Base-by-base conservation (phyloP, 2,797 vertebrate genomes). In the Saxicola maurus region DNA sequence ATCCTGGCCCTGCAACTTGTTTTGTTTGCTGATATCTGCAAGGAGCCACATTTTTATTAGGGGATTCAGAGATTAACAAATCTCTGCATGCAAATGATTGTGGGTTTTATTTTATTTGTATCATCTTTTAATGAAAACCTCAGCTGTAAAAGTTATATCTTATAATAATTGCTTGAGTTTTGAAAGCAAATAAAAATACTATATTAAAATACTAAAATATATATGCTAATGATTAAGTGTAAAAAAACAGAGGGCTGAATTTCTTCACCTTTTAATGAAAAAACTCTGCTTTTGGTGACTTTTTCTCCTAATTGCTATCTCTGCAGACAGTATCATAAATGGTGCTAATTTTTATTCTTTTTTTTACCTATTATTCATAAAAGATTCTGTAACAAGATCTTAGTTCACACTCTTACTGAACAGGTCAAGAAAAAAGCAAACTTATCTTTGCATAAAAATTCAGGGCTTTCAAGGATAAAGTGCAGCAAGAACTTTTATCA, bases 281-380 rank as follows among this genome's bases (percentile, higher is more conserved):
- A 69, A 72, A 0, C 3, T n/a, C 17, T 31, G 15, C 0, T 82
- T 69, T 75, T 57, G 27, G 5, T 69, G 27, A 17, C 15, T 49
- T 51, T 69, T 52, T 35, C 40, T 57, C 57, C 30, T n/a, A 24
- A 59, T 43, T 67, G 8, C 17, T 13, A 19, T 19, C 66, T 86
- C 76, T 65, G 43, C 13, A 33, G 25, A 38, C 4, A 62, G 31
- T 9, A 23, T 24, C 0, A 0, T 6, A 37, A 19, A 17, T 13
- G 8, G 16, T 53, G 16, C 9, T 46, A 24, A 10, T 11, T 7
- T 27, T 3, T 65, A n/a, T 33, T 33, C 9, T 42, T 42, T 35
- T 65, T 33, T 66, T 19, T 24, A 23, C 10, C 7, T 64, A 4
- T 53, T 69, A 25, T 68, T 87, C 5, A 30, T 43, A 43, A 74